A percentile compares a stretch with the other conserved stretches of the same genome.
These are phyloP conservation scores for Plagiodera versicolora DNA, from an alignment of 2,888 invertebrate genomes.

Conservation along the genomic window DNA sequence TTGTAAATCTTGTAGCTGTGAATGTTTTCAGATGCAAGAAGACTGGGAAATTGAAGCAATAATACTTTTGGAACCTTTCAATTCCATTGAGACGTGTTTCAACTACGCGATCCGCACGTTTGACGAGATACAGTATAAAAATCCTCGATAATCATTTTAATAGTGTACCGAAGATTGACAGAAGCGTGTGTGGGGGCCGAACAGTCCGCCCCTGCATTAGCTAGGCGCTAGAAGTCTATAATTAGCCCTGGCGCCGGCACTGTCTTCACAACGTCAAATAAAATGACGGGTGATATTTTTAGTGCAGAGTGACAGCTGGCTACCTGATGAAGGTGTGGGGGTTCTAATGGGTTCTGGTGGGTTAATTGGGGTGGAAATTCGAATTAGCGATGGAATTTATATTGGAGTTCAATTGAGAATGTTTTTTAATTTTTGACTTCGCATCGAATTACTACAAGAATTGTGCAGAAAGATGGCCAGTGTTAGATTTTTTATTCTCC, in stretches of 20 bases:
- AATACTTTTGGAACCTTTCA: too few species aligned
- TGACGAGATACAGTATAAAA: too few species aligned
- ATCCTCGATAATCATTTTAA: background rate
- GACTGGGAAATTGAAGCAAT: too few species aligned
- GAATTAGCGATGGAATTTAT: background rate
- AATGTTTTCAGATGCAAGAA: too few species aligned
- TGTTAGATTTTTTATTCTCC: too few species aligned
- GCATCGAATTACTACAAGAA: too few species aligned
- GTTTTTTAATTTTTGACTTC: background rate
- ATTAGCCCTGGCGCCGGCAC: slow-evolving; percentile 45
- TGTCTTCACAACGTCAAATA: slow-evolving; percentile 35
- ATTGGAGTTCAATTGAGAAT: background rate
- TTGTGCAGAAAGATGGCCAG: too few species aligned
- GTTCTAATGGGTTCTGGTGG: slow-evolving; percentile 9
- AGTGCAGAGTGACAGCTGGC: background rate
- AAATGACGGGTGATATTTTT: slow-evolving; percentile 25
- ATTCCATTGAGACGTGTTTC: too few species aligned
- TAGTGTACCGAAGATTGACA: slow-evolving; percentile 18
- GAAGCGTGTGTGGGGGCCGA: slow-evolving; percentile 43
- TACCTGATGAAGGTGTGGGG: slow-evolving; percentile 10
- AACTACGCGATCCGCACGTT: too few species aligned
- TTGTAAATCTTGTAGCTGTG: too few species aligned
- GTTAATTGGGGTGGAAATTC: background rate
- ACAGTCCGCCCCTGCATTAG: slow-evolving; percentile 47
- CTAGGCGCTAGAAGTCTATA: slow-evolving; percentile 36